A percentile compares a stretch with the other conserved stretches of the same genome.
Conservation (phyloP, 2,113 vertebrate genomes). For the Gambusia holbrooki region DNA sequence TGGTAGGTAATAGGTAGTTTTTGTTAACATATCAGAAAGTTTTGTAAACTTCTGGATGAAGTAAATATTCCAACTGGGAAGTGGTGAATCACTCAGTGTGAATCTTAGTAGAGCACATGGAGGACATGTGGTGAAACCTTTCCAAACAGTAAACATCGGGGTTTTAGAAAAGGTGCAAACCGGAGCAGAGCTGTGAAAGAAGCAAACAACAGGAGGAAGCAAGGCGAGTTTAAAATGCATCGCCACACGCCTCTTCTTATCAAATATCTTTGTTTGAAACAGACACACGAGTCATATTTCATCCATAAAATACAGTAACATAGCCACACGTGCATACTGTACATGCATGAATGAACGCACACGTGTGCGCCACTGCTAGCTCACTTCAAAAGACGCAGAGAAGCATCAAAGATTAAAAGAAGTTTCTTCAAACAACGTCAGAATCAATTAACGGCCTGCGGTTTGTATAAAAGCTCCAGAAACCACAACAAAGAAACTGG, state of each 20-base stretch:
- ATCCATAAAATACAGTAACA: neutral
- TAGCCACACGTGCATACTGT: neutral
- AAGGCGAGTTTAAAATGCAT: neutral
- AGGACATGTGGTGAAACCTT: neutral
- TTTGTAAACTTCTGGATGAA: too few relatives aligned
- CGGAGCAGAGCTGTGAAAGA: conserved; percentile 14
- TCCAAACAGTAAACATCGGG: neutral
- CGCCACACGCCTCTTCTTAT: too few relatives aligned
- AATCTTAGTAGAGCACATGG: neutral
- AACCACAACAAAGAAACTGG: conserved; percentile 35
- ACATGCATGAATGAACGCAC: conserved; percentile 5
- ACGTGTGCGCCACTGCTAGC: neutral
- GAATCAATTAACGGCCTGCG: conserved; percentile 30
- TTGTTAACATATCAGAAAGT: too few relatives aligned
- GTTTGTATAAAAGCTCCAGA: conserved; percentile 33
- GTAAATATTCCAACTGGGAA: too few relatives aligned
- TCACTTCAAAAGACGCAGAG: conserved; percentile 39
- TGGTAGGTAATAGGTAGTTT: too few relatives aligned
- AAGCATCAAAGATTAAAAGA: conserved; percentile 44
- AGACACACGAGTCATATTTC: neutral
- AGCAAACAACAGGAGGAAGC: conserved; percentile 28
- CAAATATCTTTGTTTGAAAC: too few relatives aligned
- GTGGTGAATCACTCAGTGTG: too few relatives aligned
- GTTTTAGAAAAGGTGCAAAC: conserved; percentile 17
- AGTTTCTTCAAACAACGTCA: conserved; percentile 16